These are phyloP conservation scores for Malacoctenus gilli DNA, from an alignment of 2,797 vertebrate species.

Conservation along the genomic window DNA sequence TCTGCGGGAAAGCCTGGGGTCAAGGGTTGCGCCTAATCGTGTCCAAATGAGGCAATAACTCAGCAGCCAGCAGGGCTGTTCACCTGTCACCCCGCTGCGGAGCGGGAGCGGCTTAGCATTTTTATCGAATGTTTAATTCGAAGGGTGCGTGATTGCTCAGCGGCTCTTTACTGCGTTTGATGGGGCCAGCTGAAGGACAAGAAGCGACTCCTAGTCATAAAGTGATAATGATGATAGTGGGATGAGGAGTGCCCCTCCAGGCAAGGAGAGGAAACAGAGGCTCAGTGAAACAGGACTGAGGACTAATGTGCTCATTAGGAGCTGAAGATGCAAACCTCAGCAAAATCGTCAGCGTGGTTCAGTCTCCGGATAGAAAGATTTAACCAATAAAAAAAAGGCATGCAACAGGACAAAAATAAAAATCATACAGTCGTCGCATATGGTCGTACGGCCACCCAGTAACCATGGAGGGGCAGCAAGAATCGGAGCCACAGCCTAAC, in stretches of 20 bases:
- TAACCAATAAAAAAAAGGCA: too few relatives aligned
- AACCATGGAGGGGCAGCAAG: too few relatives aligned
- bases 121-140: constrained; percentile 64
- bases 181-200: constrained; percentile 69
- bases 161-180: constrained; percentile 24
- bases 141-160: constrained; percentile 6
- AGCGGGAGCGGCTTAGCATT: constrained; percentile 46
- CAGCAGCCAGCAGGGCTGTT: constrained; percentile 30
- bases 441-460: too few relatives aligned
- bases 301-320: constrained; percentile 15
- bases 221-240: constrained; percentile 35
- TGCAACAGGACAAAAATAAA: too few relatives aligned
- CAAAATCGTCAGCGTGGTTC: not conserved
- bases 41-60: constrained; percentile 41
- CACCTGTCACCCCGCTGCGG: constrained; percentile 31
- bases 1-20: constrained; percentile 29
- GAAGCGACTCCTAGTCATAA: constrained; percentile 30
- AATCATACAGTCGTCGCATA: too few relatives aligned
- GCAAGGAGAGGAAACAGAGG: constrained; percentile 14
- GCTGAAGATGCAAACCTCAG: not conserved
- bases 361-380: not conserved
- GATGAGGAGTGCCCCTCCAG: constrained; percentile 14
- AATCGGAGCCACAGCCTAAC: too few relatives aligned
- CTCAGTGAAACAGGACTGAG: not conserved
- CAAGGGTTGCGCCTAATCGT: constrained; percentile 52